A percentile compares a stretch with the other conserved stretches of the same genome.
Evolutionary conservation across 1,140 invertebrate species (phyloP).

Genomic region (Bombus polaris): DNA sequence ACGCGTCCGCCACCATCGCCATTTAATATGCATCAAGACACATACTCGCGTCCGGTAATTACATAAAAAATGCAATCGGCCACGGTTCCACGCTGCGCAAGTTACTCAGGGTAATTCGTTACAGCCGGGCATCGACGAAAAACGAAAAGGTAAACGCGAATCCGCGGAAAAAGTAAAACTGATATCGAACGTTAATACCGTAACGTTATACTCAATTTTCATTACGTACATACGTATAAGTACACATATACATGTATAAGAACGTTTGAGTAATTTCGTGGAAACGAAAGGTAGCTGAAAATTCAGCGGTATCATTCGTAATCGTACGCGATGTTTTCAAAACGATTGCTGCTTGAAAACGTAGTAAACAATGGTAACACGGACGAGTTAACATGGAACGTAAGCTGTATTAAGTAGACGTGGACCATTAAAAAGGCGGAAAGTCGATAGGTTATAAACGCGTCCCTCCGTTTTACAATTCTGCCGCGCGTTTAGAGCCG

Average conservation of each 20-base stretch:
- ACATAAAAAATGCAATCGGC: conserved; percentile 16
- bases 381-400: too few relatives aligned
- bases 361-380: too few relatives aligned
- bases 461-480: neutral
- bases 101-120: neutral
- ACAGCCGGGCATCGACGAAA: neutral
- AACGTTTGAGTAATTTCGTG: neutral
- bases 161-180: neutral
- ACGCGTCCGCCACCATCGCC: neutral
- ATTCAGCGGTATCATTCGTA: neutral
- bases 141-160: neutral
- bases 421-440: neutral
- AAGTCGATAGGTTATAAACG: neutral
- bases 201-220: too few relatives aligned
- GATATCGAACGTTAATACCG: neutral
- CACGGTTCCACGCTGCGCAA: neutral
- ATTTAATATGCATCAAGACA: conserved; percentile 21
- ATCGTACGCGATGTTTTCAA: neutral
- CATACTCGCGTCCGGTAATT: conserved; percentile 11
- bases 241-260: too few relatives aligned
- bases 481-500: too few relatives aligned
- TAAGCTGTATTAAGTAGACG: neutral
- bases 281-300: neutral
- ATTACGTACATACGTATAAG: too few relatives aligned
- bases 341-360: neutral